A percentile compares a stretch with the other conserved stretches of the same genome.
Conservation (phyloP, 2,888 invertebrate species). For the Aleiodes alternator region DNA sequence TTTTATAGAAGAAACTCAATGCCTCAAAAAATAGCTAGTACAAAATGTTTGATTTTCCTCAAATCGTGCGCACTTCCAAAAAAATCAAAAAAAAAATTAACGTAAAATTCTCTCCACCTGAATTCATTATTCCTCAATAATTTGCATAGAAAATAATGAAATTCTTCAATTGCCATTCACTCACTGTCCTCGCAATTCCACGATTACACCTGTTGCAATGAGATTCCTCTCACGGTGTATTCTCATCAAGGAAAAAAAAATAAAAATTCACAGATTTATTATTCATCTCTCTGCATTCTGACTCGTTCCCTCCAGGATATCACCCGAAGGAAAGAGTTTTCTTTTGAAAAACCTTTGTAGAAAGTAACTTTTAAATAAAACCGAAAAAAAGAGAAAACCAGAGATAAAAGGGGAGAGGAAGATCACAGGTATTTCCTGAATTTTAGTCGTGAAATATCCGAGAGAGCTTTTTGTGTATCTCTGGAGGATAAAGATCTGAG, state of each 20-base stretch:
- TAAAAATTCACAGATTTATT: background rate
- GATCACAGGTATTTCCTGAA: constrained; percentile 14
- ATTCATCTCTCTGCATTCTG: background rate
- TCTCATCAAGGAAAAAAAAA: background rate
- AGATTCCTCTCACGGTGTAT: background rate
- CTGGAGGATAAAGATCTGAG: constrained; percentile 56
- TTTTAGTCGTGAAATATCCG: constrained; percentile 21
- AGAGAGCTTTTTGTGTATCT: constrained; percentile 42
- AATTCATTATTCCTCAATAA: no score
- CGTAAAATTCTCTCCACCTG: no score
- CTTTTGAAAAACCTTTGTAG: no score
- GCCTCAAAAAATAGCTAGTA: no score
- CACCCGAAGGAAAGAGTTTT: background rate
- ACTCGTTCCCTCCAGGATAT: background rate
- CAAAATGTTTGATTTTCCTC: no score
- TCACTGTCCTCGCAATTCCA: no score
- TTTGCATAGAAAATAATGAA: no score
- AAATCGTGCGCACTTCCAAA: no score
- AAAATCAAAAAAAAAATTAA: no score
- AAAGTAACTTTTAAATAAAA: background rate
- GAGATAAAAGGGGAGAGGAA: background rate
- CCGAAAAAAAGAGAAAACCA: background rate
- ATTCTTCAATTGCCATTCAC: no score
- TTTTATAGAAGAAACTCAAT: no score
- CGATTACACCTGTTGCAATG: background rate